Percentiles rank a stretch among this genome's conserved stretches.
Conservation (phyloP, 92 coral and sea anemone genomes). For the Pocillopora meandrina region DNA sequence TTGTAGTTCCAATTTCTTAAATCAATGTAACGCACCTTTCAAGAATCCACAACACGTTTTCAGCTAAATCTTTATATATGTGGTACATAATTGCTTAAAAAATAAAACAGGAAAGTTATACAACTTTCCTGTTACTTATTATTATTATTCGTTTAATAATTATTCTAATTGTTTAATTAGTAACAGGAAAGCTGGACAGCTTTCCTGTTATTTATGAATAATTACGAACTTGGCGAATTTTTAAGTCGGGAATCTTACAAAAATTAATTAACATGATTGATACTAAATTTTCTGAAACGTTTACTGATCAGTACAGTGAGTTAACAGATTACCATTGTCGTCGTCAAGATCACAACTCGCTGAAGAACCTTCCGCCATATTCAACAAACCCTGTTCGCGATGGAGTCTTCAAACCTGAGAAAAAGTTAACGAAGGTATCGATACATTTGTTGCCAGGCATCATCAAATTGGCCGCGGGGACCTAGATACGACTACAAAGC, state of each 20-base stretch:
- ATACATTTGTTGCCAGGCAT: slow-evolving; percentile 35
- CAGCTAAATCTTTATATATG: too few species aligned
- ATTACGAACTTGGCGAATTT: too few species aligned
- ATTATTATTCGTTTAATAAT: too few species aligned
- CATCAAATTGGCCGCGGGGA: background rate
- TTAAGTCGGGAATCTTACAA: background rate
- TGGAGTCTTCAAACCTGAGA: background rate
- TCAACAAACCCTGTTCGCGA: background rate
- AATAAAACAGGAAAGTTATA: too few species aligned
- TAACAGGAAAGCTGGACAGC: background rate
- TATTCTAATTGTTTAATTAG: too few species aligned
- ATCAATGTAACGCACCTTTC: too few species aligned
- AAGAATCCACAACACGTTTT: too few species aligned
- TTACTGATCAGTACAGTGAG: background rate
- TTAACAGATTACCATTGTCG: slow-evolving; percentile 1
- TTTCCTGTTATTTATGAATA: too few species aligned
- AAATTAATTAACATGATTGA: background rate
- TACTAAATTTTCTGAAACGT: background rate
- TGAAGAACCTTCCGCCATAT: slow-evolving; percentile 26
- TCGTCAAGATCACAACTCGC: slow-evolving; percentile 6
- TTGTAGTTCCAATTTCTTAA: too few species aligned
- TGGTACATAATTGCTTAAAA: too few species aligned
- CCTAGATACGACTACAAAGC: background rate
- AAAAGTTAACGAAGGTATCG: background rate
- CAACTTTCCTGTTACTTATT: too few species aligned